Evolutionary conservation across 2,113 vertebrate genomes (phyloP).

Genomic region (Ranitomeya variabilis): DNA sequence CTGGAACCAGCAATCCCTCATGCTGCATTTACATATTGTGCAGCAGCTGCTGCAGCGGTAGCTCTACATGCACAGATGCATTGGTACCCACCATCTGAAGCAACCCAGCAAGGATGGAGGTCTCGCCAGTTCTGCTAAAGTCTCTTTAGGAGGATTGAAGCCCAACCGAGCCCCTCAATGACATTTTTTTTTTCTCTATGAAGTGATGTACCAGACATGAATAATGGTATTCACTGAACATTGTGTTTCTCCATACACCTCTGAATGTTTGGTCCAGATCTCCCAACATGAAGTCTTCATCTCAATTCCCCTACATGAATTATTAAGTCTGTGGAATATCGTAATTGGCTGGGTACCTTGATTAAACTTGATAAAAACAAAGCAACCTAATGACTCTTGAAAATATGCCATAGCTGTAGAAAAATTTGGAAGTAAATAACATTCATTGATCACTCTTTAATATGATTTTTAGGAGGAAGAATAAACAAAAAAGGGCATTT

Average conservation of each 20-base stretch:
- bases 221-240: conserved; percentile 12
- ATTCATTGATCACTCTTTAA: too few relatives aligned
- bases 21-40: conserved; percentile 90
- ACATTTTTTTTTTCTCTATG: background rate
- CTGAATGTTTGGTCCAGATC: conserved; percentile 8
- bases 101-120: too few relatives aligned
- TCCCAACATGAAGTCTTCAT: conserved; percentile 4
- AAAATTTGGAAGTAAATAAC: too few relatives aligned
- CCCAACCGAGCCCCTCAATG: background rate
- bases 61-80: conserved; percentile 94
- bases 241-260: conserved; percentile 26
- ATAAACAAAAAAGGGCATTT: too few relatives aligned
- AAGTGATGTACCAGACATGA: conserved; percentile 62
- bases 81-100: too few relatives aligned
- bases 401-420: background rate
- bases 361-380: background rate
- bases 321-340: background rate
- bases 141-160: background rate
- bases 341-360: background rate
- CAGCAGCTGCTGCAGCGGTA: conserved; percentile 84
- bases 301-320: background rate
- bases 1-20: conserved; percentile 93
- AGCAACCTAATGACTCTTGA: background rate
- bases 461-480: too few relatives aligned
- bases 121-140: too few relatives aligned